phyloP scores from a whole-genome alignment of 2,113 vertebrate species.

The Peromyscus polionotus region DNA sequence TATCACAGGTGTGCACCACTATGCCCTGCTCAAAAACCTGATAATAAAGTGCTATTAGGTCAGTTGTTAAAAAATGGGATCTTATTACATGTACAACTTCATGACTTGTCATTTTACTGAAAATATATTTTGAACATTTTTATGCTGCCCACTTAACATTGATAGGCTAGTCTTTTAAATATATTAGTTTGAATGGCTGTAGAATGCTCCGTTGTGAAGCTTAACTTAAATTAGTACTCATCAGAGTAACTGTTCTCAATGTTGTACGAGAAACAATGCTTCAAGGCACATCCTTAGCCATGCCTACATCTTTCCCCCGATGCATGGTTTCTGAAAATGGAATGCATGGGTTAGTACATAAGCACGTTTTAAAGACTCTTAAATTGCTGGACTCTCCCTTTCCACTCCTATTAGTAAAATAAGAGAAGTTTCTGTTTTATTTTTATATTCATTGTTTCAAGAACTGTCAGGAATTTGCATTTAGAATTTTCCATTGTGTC shows the following conservation, averaged over 20 bases:
- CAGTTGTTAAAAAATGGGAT: background rate
- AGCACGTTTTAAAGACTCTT: background rate
- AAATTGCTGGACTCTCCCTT: slow-evolving; percentile 3
- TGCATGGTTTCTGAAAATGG: background rate
- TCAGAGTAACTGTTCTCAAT: background rate
- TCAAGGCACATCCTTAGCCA: background rate
- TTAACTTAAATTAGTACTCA: background rate
- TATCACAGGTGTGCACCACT: background rate
- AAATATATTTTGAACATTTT: background rate
- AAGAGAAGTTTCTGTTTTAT: background rate
- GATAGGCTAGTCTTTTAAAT: background rate
- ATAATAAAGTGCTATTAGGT: background rate
- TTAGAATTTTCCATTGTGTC: background rate
- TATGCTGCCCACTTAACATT: background rate
- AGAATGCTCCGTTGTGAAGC: background rate
- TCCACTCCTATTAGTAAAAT: background rate
- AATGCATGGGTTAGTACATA: background rate
- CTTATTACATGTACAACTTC: background rate
- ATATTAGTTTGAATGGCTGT: background rate
- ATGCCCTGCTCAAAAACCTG: background rate
- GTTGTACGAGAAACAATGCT: background rate
- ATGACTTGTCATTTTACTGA: background rate
- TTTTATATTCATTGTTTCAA: background rate
- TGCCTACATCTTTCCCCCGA: background rate
- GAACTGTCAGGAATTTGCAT: background rate